phyloP scores from a whole-genome alignment of 1,140 invertebrate genomes.

The Halesus radiatus region DNA sequence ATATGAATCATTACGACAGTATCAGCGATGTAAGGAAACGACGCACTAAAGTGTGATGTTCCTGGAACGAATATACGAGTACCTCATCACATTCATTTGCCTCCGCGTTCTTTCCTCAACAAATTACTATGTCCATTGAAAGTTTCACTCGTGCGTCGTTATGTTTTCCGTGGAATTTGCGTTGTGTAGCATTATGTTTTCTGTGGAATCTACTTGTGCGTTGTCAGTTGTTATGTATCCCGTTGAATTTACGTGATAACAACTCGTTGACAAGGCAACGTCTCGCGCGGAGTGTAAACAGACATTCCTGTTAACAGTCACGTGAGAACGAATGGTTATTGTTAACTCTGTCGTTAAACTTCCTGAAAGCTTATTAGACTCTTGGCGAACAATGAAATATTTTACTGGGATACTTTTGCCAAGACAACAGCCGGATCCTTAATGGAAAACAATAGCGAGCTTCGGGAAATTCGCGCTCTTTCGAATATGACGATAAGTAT shows the following conservation, averaged over 20 bases:
- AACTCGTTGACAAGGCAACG: not conserved
- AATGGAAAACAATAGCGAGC: slow-evolving; percentile 2
- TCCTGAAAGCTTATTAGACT: slow-evolving; percentile 27
- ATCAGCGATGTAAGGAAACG: too few relatives aligned
- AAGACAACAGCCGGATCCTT: not conserved
- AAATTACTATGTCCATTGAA: not conserved
- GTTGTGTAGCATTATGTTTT: too few relatives aligned
- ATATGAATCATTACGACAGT: too few relatives aligned
- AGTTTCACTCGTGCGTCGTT: not conserved
- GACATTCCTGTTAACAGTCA: slow-evolving; percentile 14
- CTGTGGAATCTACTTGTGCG: too few relatives aligned
- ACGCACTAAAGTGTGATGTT: too few relatives aligned
- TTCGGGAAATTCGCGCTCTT: not conserved
- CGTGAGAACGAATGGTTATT: slow-evolving; percentile 24
- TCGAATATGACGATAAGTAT: too few relatives aligned
- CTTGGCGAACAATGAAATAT: slow-evolving; percentile 10
- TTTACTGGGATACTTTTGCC: not conserved
- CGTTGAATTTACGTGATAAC: not conserved
- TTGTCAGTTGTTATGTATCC: too few relatives aligned
- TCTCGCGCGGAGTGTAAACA: slow-evolving; percentile 7
- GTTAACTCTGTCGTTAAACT: slow-evolving; percentile 28
- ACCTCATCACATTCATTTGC: too few relatives aligned
- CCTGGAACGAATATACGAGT: too few relatives aligned
- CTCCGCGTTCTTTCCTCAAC: not conserved
- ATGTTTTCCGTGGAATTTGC: too few relatives aligned